Conservation (phyloP, 2,113 vertebrate species). For the Gymnogyps californianus region DNA sequence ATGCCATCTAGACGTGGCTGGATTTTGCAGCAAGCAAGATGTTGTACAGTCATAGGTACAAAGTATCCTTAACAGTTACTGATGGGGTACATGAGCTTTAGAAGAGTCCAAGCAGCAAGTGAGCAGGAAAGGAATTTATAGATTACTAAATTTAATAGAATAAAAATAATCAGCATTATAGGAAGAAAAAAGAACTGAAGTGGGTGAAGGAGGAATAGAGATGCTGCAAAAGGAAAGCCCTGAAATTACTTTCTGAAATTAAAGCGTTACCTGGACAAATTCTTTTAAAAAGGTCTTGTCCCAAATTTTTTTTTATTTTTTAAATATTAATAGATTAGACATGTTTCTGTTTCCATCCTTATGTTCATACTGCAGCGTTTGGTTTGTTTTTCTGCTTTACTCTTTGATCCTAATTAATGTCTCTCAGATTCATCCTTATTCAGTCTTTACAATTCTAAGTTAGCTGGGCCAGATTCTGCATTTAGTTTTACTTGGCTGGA, state of each 20-base stretch:
- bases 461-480: not conserved
- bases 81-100: not conserved
- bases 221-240: not conserved
- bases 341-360: not conserved
- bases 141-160: not conserved
- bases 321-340: not conserved
- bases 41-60: not conserved
- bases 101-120: not conserved
- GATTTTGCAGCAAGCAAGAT: not conserved
- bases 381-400: not conserved
- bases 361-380: not conserved
- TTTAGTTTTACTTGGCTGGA: not conserved
- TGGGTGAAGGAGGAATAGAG: not conserved
- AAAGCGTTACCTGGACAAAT: not conserved
- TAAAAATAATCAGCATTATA: not conserved
- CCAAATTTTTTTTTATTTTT: too few relatives aligned
- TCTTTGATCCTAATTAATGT: not conserved
- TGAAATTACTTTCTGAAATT: not conserved
- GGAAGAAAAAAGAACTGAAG: not conserved
- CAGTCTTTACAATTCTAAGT: not conserved
- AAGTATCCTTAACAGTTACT: not conserved
- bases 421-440: not conserved
- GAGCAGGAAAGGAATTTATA: not conserved
- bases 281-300: not conserved
- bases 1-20: accelerated